Evolutionary conservation across 2,797 vertebrate genomes (phyloP), one percentile per base, ranked within the genome.

Genomic region (Lerista edwardsae): DNA sequence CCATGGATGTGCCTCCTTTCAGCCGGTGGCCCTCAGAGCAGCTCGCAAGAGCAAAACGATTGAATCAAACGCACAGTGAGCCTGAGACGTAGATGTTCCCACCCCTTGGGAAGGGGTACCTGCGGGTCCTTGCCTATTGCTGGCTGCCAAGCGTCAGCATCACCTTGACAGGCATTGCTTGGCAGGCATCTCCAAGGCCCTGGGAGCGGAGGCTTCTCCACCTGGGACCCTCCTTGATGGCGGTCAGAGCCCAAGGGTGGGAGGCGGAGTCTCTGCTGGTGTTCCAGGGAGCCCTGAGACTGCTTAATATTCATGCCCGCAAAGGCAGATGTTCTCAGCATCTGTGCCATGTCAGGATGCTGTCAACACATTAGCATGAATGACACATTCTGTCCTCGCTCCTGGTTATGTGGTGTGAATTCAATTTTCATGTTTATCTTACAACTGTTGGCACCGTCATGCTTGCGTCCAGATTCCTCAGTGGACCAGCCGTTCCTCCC

Each of bases 361-460:
- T 97, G 96, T 96, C 96, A 96, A 96, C 96, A 95, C 96, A 96
- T 96, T 96, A 97, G 95, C 92, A 80, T 94, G 73, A 85, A 93
- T 92, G 96, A 95, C 92, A 94, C 95, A 95, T 27, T 36, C 57
- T 94, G 91, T 95, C 94, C 94, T 94, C 92, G 92, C 91, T 87
- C 84, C 85, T 80, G 90, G 91, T 76, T 59, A 84, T 89, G 87
- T 90, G 89, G 94, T 93, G 93, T 84, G 93, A 95, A 91, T 86
- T 68, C 86, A 88, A 84, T 79, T 88, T 88, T 89, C 83, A 62
- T 86, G 85, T 88, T 92, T 94, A 91, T 89, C 92, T 89, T 91
- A 75, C 80, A 84, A 84, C 83, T 83, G 88, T 91, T 91, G 91
- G 87, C 90, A 71, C 93, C 29, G 2, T 41, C 90, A n/a, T 29